Percentiles rank a stretch among this genome's conserved stretches.
Conservation (phyloP, 2,888 invertebrate genomes). For the Philopedon plagiatum region DNA sequence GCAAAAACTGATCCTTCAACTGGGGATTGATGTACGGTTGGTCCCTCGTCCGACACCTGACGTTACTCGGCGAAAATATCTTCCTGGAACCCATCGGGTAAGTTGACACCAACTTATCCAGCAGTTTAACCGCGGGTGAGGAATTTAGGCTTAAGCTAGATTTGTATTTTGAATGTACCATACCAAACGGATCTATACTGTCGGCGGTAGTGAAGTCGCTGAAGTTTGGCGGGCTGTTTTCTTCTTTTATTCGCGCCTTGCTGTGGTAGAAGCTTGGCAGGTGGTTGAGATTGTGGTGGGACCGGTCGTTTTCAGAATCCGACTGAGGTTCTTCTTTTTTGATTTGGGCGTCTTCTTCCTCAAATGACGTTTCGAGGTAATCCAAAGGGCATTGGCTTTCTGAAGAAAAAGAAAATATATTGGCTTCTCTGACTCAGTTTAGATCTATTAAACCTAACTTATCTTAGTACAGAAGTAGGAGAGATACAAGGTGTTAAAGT, state of each 20-base stretch:
- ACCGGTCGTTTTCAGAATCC: slow-evolving; percentile 19
- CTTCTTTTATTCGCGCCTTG: neutral
- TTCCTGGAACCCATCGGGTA: slow-evolving; percentile 54
- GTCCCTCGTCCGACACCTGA: slow-evolving; percentile 64
- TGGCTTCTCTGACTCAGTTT: too few species aligned
- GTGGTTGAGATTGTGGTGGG: too few species aligned
- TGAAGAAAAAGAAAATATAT: slow-evolving; percentile 8
- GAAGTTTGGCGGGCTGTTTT: neutral
- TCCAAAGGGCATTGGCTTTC: slow-evolving; percentile 49
- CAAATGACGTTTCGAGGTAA: slow-evolving; percentile 52
- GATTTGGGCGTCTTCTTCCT: slow-evolving; percentile 29
- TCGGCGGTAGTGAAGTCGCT: neutral
- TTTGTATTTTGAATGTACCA: neutral
- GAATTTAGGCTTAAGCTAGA: slow-evolving; percentile 18
- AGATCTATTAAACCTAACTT: too few species aligned
- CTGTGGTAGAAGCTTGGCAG: neutral
- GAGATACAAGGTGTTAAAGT: too few species aligned
- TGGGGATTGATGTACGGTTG: slow-evolving; percentile 67
- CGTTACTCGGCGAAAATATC: slow-evolving; percentile 61
- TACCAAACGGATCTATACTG: neutral
- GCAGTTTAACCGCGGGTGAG: slow-evolving; percentile 56
- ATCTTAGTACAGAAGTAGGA: too few species aligned
- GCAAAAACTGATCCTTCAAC: slow-evolving; percentile 65
- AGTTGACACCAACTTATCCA: slow-evolving; percentile 59
- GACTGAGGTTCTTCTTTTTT: slow-evolving; percentile 28